Conservation (phyloP, 92 coral and sea anemone genomes). For the Porites rus region DNA sequence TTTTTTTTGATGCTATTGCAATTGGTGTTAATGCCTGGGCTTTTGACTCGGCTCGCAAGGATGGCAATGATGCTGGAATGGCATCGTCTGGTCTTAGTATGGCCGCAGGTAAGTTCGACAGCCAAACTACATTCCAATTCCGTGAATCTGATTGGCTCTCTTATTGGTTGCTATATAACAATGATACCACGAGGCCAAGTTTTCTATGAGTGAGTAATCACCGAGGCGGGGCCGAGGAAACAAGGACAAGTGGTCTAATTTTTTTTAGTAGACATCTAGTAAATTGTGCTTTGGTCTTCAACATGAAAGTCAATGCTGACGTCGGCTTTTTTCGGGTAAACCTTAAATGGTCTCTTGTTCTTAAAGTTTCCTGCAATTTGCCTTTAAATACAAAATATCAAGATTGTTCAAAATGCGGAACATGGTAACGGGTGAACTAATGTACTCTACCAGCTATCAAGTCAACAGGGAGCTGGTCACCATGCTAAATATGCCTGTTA, state of each 20-base stretch:
- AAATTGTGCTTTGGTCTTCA: conserved; percentile 18
- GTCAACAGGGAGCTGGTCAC: conserved; percentile 1
- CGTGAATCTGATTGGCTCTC: conserved; percentile 26
- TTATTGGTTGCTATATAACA: conserved; percentile 15
- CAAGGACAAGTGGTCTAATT: conserved; percentile 15
- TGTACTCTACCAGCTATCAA: not conserved
- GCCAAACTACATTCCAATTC: conserved; percentile 30
- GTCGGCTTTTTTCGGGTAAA: conserved; percentile 10
- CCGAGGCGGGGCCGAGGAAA: conserved; percentile 27
- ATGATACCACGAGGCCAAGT: conserved; percentile 21
- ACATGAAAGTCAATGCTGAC: conserved; percentile 23
- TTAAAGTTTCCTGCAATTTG: conserved; percentile 11
- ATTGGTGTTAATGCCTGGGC: conserved; percentile 50
- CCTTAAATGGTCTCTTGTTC: not conserved
- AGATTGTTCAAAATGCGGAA: conserved; percentile 7
- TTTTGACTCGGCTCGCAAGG: conserved; percentile 43
- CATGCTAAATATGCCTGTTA: not conserved
- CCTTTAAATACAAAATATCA: conserved; percentile 8
- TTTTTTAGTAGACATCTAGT: conserved; percentile 20
- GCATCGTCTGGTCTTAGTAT: conserved; percentile 43
- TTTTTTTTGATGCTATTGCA: conserved; percentile 20
- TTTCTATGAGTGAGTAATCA: conserved; percentile 22
- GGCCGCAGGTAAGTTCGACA: conserved; percentile 47
- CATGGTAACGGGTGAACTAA: not conserved
- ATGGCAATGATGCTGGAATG: conserved; percentile 37